Percentiles rank a stretch among this genome's conserved stretches.
These are phyloP conservation scores for Cherax quadricarinatus DNA, from an alignment of 1,140 invertebrate species.

Conservation along the genomic window DNA sequence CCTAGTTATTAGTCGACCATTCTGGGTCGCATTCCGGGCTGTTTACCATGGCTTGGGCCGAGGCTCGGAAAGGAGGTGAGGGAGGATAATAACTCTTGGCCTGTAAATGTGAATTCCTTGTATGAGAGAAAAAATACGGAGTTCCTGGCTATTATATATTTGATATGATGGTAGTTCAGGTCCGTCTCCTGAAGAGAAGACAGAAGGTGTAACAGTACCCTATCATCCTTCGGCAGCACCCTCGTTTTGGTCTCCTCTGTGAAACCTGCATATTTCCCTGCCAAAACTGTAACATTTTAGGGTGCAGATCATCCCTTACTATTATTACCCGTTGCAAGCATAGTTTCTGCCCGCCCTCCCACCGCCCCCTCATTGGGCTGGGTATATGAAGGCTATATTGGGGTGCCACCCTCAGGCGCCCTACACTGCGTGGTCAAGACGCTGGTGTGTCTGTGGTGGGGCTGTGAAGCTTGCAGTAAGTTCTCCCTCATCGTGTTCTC, in stretches of 20 bases:
- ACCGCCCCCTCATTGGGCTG: slow-evolving; percentile 9
- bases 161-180: no score
- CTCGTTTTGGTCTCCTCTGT: slow-evolving; percentile 19
- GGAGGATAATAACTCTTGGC: no score
- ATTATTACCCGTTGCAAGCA: slow-evolving; percentile 63
- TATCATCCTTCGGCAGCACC: slow-evolving; percentile 11
- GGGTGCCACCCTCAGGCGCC: slow-evolving; percentile 24
- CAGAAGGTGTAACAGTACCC: background rate
- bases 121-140: no score
- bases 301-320: background rate
- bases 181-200: no score
- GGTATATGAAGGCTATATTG: slow-evolving; percentile 41
- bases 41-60: no score
- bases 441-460: slow-evolving; percentile 38
- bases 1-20: no score
- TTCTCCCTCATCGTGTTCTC: background rate
- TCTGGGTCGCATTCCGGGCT: no score
- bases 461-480: slow-evolving; percentile 50
- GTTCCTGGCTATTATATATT: no score
- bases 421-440: slow-evolving; percentile 38
- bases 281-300: slow-evolving; percentile 38
- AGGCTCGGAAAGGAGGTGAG: no score
- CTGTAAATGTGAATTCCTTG: no score
- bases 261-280: background rate
- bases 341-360: slow-evolving; percentile 28